Conservation (phyloP, 2,888 invertebrate genomes). For the Graphium colonna region DNA sequence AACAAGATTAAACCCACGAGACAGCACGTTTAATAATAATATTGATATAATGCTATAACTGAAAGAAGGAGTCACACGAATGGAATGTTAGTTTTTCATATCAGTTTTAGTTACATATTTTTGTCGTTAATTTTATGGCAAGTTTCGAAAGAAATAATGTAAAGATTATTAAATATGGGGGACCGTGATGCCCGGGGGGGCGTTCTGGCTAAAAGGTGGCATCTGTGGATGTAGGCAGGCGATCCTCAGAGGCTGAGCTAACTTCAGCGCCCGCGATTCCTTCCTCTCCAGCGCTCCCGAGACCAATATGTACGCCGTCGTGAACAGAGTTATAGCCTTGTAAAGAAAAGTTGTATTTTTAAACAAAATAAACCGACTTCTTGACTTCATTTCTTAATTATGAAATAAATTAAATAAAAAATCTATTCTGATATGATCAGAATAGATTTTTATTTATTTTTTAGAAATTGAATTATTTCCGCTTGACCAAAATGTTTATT, state of each 20-base stretch:
- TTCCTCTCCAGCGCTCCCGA: slow-evolving; percentile 44
- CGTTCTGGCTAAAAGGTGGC: slow-evolving; percentile 30
- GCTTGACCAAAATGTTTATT: too few relatives aligned
- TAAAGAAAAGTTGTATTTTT: neutral
- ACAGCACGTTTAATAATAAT: too few relatives aligned
- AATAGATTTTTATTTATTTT: too few relatives aligned
- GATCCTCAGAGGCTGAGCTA: slow-evolving; percentile 45
- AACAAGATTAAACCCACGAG: too few relatives aligned
- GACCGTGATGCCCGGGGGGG: slow-evolving; percentile 15
- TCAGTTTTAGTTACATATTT: too few relatives aligned
- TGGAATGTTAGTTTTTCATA: too few relatives aligned
- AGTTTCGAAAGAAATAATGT: neutral
- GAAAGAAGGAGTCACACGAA: too few relatives aligned
- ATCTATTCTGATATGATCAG: too few relatives aligned
- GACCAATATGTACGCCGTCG: slow-evolving; percentile 54
- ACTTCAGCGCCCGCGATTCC: slow-evolving; percentile 35
- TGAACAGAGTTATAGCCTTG: slow-evolving; percentile 60
- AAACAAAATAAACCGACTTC: neutral
- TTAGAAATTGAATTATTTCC: too few relatives aligned
- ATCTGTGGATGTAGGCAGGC: slow-evolving; percentile 43
- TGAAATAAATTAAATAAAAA: too few relatives aligned
- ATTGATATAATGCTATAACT: too few relatives aligned
- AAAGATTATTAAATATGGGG: slow-evolving; percentile 10
- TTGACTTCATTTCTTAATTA: neutral
- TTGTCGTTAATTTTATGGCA: too few relatives aligned